Evolutionary conservation across 2,113 vertebrate species (phyloP), one percentile per base, ranked within the genome.

Genomic region (Cathartes aura): DNA sequence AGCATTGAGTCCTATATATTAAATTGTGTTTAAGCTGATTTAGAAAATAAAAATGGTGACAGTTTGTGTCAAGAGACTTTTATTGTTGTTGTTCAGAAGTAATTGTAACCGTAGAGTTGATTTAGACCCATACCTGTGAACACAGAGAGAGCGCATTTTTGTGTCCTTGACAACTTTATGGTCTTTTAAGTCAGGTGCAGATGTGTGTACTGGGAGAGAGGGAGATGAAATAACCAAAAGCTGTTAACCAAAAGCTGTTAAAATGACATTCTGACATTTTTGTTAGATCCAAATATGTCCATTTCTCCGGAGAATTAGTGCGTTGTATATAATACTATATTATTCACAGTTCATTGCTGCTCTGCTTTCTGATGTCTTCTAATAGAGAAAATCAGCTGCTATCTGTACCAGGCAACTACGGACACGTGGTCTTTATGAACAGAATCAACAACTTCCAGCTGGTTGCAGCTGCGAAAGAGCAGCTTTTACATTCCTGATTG

Each of bases 351-450:
- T 64, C 34, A 5, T 12, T 64, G 73, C 43, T 50, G 26, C 27
- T 78, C 78, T 76, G 36, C 30, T 82, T 83, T 52, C 50, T 66
- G 23, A 6, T 70, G 55, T 22, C 27, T 42, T 60, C 30, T 72
- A 45, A 66, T 3, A 23, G 59, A 40, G 43, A 40, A 87, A 76
- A 7, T 17, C 15, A 55, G 34, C 53, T 86, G 53, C 50, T 76
- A 3, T 23, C 13, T 5, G 40, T 45, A 48, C 36, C 53, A 58
- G 72, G 34, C n/a, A 59, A 66, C 36, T 5, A 1, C 2, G 3
- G 48, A 11, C 30, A 60, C 0, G 0, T 12, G 4, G 12, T 23
- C 30, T 30, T 66, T 20, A 19, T 3, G 55, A 91, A 27, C 36
- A 76, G 23, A 90, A 43, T 22, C 56, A 53, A 47, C 53, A 74